These are phyloP conservation scores for Rugalucina vietnamica DNA, from an alignment of 2,888 invertebrate genomes.

Conservation along the genomic window DNA sequence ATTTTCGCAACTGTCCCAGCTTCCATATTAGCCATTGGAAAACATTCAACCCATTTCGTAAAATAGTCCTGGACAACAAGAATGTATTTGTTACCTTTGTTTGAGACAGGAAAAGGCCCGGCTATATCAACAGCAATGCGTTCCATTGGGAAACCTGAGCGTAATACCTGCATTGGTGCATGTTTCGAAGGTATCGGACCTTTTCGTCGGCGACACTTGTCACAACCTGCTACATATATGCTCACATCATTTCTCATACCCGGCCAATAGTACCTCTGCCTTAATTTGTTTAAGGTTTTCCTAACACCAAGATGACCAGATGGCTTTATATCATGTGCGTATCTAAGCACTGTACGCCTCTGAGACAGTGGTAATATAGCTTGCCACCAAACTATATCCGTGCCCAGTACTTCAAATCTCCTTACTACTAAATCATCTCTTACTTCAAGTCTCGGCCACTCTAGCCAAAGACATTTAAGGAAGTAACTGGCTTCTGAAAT, in stretches of 20 bases:
- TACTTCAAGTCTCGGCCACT: neutral
- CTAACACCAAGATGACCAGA: neutral
- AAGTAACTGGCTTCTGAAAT: too few species aligned
- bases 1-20: too few species aligned
- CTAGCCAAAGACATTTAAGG: neutral
- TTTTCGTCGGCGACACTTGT: too few species aligned
- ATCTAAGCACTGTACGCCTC: neutral
- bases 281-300: too few species aligned
- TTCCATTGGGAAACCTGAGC: too few species aligned
- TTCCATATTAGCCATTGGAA: neutral
- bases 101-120: neutral
- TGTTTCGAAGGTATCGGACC: too few species aligned
- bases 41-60: too few species aligned
- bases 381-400: neutral
- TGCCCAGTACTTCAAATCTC: neutral
- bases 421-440: neutral
- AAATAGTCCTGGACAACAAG: too few species aligned
- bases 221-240: too few species aligned
- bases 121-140: too few species aligned
- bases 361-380: neutral
- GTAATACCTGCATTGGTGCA: too few species aligned
- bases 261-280: slow-evolving; percentile 5
- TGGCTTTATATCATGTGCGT: neutral
- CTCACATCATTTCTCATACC: neutral
- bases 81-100: neutral